These are phyloP conservation scores for Drosophila cognata DNA, from an alignment of 2,888 invertebrate species.

Conservation along the genomic window DNA sequence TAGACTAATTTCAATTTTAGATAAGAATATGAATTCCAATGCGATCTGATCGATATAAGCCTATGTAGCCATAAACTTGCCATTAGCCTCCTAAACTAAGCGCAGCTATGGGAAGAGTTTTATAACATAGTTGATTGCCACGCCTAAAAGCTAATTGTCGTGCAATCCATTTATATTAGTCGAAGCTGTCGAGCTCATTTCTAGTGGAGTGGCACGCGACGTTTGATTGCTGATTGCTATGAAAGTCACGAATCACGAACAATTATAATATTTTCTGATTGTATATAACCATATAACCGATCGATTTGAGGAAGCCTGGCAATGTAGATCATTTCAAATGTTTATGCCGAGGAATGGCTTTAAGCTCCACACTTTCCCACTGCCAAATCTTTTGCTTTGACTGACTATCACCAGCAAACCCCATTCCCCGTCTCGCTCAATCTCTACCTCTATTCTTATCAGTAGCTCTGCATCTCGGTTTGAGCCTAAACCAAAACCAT, in stretches of 20 bases:
- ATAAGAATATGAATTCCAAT: neutral
- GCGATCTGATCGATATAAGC: neutral
- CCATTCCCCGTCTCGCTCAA: constrained; percentile 4
- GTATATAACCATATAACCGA: neutral
- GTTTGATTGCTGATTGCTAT: neutral
- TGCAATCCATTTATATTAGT: neutral
- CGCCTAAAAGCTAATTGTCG: neutral
- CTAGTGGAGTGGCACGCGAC: neutral
- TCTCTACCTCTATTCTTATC: constrained; percentile 4
- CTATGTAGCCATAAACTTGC: neutral
- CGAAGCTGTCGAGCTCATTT: neutral
- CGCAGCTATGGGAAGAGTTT: neutral
- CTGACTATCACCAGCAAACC: neutral
- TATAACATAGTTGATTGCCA: neutral
- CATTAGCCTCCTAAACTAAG: neutral
- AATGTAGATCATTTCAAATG: neutral
- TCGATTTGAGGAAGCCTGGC: neutral
- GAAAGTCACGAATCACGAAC: neutral
- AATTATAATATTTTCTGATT: neutral
- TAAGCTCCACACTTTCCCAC: neutral
- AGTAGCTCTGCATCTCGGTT: constrained; percentile 11
- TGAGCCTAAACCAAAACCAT: constrained; percentile 74
- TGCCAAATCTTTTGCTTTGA: neutral
- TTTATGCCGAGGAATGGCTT: neutral
- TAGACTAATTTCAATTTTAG: neutral